These are phyloP conservation scores for Pollachius pollachius DNA, from an alignment of 2,113 vertebrate genomes.

Conservation along the genomic window DNA sequence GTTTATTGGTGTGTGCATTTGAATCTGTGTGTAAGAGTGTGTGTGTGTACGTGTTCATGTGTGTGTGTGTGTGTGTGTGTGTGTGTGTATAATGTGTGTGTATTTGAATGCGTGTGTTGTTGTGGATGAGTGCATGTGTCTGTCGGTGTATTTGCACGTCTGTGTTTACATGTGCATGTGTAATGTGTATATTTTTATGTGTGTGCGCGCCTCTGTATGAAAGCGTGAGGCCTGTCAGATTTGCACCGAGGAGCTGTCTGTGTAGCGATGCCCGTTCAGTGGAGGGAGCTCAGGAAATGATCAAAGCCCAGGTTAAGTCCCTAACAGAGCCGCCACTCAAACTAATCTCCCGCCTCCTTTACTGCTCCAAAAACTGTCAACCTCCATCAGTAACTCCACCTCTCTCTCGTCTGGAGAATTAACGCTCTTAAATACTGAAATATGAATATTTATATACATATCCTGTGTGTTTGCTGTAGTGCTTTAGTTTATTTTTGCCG, in stretches of 20 bases:
- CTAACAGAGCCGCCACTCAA: constrained; percentile 75
- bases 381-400: constrained; percentile 12
- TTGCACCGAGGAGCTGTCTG: constrained; percentile 46
- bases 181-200: background rate
- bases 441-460: background rate
- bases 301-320: constrained; percentile 79
- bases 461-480: background rate
- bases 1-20: constrained; percentile 12
- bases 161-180: background rate
- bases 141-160: background rate
- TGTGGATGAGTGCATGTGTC: background rate
- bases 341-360: constrained; percentile 70
- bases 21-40: background rate
- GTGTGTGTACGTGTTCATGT: background rate
- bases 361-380: constrained; percentile 52
- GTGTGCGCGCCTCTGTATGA: background rate
- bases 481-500: background rate
- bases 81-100: background rate
- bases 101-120: background rate
- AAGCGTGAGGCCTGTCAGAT: constrained; percentile 69
- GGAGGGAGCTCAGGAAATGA: constrained; percentile 70
- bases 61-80: background rate
- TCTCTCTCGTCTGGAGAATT: background rate
- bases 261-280: constrained; percentile 41
- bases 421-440: background rate